Conservation (phyloP, 2,113 vertebrate genomes). For the Festucalex cinctus region DNA sequence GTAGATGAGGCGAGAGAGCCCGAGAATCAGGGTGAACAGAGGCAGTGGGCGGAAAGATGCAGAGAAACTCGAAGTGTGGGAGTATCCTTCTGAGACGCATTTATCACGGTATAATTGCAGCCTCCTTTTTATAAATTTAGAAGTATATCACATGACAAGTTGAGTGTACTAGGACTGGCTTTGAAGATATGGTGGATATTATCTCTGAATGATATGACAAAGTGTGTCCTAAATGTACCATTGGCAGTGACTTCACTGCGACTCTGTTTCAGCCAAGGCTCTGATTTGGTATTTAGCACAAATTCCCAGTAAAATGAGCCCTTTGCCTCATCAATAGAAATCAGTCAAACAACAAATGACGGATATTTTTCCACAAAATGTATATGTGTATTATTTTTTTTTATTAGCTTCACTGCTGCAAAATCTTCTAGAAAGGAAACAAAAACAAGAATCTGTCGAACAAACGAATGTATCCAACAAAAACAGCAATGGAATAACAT, state of each 20-base stretch:
- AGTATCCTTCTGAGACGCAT: constrained; percentile 25
- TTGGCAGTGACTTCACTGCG: constrained; percentile 13
- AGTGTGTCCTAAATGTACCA: constrained; percentile 22
- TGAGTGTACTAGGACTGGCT: constrained; percentile 14
- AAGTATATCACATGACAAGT: constrained; percentile 22
- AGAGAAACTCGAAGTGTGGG: constrained; percentile 16
- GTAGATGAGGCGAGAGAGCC: constrained; percentile 8
- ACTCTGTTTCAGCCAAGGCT: constrained; percentile 12
- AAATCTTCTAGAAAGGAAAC: too few relatives aligned
- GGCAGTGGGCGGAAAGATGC: constrained; percentile 23
- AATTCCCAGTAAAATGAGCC: neutral
- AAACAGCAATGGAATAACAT: too few relatives aligned
- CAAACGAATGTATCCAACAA: too few relatives aligned
- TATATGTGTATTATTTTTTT: neutral
- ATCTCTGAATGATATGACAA: constrained; percentile 30
- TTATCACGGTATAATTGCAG: constrained; percentile 38
- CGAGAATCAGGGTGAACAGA: constrained; percentile 16
- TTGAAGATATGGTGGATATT: constrained; percentile 38
- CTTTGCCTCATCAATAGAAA: neutral
- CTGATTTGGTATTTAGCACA: constrained; percentile 7
- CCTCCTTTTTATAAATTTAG: constrained; percentile 27
- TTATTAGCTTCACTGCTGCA: neutral
- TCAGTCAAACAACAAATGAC: neutral
- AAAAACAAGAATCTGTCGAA: too few relatives aligned
- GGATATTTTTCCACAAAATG: neutral